phyloP scores from a whole-genome alignment of 2,113 vertebrate genomes.

The Centrocercus urophasianus region DNA sequence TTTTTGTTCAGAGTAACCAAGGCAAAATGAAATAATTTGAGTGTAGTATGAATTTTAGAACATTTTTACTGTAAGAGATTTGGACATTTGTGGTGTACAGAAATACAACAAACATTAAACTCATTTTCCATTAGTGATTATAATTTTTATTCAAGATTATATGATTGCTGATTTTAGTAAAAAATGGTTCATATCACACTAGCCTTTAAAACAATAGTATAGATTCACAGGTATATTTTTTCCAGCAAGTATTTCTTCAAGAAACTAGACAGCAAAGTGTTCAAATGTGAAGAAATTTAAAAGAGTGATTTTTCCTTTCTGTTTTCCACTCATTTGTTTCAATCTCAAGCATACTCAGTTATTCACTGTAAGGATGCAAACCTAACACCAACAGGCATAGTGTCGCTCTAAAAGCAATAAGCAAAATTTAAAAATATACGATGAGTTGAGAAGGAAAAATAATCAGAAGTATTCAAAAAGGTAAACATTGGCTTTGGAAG shows the following conservation, averaged over 20 bases:
- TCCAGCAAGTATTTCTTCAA: not conserved
- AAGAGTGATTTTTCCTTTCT: not conserved
- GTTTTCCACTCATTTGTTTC: not conserved
- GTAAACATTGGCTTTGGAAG: conserved; percentile 73
- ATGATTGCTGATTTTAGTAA: not conserved
- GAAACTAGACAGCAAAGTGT: not conserved
- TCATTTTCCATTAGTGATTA: not conserved
- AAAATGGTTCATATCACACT: not conserved
- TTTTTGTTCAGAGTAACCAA: not conserved
- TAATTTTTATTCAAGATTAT: not conserved
- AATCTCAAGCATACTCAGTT: conserved; percentile 3
- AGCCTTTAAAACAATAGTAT: not conserved
- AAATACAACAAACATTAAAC: not conserved
- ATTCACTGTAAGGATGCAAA: conserved; percentile 4
- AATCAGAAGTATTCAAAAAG: conserved; percentile 45
- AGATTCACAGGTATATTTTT: not conserved
- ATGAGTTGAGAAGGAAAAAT: conserved; percentile 49
- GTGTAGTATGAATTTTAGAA: not conserved
- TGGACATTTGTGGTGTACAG: not conserved
- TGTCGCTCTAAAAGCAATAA: conserved; percentile 33
- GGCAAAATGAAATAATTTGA: conserved; percentile 10
- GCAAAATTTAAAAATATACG: conserved; percentile 56
- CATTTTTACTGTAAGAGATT: not conserved
- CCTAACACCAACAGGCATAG: not conserved
- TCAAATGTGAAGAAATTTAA: not conserved